phyloP scores from a whole-genome alignment of 1,140 invertebrate species.

The Caenorhabditis latens region DNA sequence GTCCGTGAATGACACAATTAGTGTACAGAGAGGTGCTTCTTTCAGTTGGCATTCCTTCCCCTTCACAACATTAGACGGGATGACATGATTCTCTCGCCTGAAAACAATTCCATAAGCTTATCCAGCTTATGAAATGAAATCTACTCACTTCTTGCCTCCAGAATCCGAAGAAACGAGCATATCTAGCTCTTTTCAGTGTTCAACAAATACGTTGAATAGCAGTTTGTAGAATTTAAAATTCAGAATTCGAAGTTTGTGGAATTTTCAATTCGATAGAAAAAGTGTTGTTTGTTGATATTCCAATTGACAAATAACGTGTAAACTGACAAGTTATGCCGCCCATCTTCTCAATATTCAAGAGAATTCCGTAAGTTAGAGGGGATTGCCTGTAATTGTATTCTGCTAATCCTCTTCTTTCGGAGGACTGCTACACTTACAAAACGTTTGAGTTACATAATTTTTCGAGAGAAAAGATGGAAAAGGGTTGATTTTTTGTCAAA shows the following conservation, averaged over 20 bases:
- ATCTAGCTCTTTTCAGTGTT: not conserved
- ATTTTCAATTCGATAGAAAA: not conserved
- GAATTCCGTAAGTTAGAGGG: slow-evolving; percentile 16
- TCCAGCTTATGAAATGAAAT: no score
- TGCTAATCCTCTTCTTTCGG: slow-evolving; percentile 4
- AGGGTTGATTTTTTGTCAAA: no score
- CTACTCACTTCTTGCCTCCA: slow-evolving; percentile 22
- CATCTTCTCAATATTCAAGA: slow-evolving; percentile 45
- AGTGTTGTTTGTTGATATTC: not conserved
- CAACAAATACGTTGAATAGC: not conserved
- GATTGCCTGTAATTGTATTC: slow-evolving; percentile 40
- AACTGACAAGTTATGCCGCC: slow-evolving; percentile 19
- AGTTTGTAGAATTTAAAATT: no score
- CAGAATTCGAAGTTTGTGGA: no score
- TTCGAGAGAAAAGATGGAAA: no score
- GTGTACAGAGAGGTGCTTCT: slow-evolving; percentile 15
- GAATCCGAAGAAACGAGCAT: slow-evolving; percentile 12
- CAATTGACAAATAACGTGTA: slow-evolving; percentile 3
- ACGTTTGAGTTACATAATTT: not conserved
- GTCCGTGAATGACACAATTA: slow-evolving; percentile 21
- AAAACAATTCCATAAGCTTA: not conserved
- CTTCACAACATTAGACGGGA: slow-evolving; percentile 7
- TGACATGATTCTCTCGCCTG: slow-evolving; percentile 25
- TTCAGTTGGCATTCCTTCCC: slow-evolving; percentile 22
- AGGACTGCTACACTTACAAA: not conserved